Evolutionary conservation across 2,113 vertebrate species (phyloP).

Genomic region (Tonatia bakeri): DNA sequence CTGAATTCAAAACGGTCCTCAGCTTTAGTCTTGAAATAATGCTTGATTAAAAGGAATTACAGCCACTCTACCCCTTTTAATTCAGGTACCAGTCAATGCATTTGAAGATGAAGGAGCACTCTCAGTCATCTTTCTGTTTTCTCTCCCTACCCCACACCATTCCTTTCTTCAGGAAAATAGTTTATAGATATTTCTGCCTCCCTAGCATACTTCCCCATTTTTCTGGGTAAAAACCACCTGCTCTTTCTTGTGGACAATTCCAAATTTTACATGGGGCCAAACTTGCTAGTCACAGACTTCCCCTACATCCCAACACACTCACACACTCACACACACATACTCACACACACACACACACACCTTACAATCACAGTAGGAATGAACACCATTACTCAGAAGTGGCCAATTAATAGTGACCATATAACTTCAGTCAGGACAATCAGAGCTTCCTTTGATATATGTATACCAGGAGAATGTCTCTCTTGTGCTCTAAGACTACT

Average conservation of each 20-base stretch:
- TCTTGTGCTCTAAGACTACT: not conserved
- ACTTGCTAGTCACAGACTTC: not conserved
- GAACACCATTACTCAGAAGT: not conserved
- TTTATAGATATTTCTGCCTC: not conserved
- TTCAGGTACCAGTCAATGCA: not conserved
- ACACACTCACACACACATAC: not conserved
- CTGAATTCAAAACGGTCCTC: not conserved
- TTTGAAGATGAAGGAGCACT: not conserved
- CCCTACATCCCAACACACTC: not conserved
- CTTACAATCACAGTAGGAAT: not conserved
- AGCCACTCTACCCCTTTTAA: not conserved
- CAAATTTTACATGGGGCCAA: not conserved
- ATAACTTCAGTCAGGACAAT: not conserved
- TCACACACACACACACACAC: not conserved
- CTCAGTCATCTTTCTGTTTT: not conserved
- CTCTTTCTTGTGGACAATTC: not conserved
- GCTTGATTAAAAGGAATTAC: not conserved
- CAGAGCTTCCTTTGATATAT: not conserved
- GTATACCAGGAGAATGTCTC: not conserved
- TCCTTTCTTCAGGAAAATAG: not conserved
- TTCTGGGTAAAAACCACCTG: not conserved
- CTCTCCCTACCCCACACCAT: not conserved
- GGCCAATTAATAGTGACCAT: not conserved
- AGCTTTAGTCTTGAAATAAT: not conserved
- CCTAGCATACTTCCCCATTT: not conserved